phyloP scores from a whole-genome alignment of 2,113 vertebrate species.

The Galeopterus variegatus region DNA sequence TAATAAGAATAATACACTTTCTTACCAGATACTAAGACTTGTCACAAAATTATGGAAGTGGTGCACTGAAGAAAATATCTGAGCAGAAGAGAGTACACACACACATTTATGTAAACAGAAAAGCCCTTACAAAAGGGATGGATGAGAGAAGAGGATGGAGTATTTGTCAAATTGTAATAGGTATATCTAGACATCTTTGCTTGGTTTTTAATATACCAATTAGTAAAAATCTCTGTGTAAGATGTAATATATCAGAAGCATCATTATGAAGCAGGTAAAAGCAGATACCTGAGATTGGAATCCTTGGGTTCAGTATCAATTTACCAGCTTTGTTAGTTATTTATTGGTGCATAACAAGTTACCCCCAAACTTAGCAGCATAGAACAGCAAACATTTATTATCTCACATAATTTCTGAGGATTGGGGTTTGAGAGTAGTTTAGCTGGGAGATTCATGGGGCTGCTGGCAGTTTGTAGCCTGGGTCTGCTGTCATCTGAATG shows the following conservation, averaged over 20 bases:
- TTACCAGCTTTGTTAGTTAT: neutral
- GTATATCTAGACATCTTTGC: neutral
- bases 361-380: neutral
- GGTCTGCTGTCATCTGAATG: neutral
- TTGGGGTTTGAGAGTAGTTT: neutral
- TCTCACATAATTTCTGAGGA: neutral
- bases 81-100: neutral
- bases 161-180: neutral
- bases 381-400: neutral
- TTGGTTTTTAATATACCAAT: neutral
- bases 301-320: neutral
- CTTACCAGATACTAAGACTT: neutral
- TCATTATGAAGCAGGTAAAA: neutral
- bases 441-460: neutral
- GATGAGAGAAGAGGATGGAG: no score
- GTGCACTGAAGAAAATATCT: neutral
- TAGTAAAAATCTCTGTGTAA: neutral
- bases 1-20: neutral
- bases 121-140: neutral
- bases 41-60: neutral
- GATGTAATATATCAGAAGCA: neutral
- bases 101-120: neutral
- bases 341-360: neutral
- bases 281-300: neutral
- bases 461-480: neutral